Base-by-base conservation (phyloP, 2,797 vertebrate genomes). In the Antennarius maculatus region DNA sequence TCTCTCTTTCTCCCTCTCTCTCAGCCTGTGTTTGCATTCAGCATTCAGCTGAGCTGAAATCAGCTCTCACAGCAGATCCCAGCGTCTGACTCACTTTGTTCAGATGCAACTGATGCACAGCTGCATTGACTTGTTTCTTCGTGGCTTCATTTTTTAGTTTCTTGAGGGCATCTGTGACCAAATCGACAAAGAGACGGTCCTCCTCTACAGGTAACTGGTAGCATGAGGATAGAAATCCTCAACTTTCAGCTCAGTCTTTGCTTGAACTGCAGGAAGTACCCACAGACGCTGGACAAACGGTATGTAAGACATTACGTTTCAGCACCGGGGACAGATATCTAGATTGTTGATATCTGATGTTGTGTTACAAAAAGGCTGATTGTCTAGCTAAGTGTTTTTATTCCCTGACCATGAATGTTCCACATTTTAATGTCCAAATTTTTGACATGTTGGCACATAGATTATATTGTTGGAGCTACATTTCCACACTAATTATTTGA, bases 231-330 rank as follows among this genome's bases (percentile, higher is more conserved):
- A n/a, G 43, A 48, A 42, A 60, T 28, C 43, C n/a, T n/a, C 42
- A 74, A 80, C 67, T 73, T 77, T 49, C 14, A 28, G 39, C 39
- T 27, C 73, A 27, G 28, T 27, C 54, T 47, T 16, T n/a, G 17
- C 54, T 29, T 2, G 37, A 53, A 48, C 58, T 65, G 65, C 31
- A 54, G 37, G 54, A 67, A 45, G 15, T 49, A 4, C 23, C 12
- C 39, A 15, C 60, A 2, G 42, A 42, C 47, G 1, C 23, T 2
- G 11, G 31, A 29, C 12, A 66, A 49, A 29, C 34, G 42, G 27
- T 43, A 31, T 5, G 57, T 37, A 12, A 18, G 42, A 13, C 18
- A 27, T 13, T 34, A 51, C n/a, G 17, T 49, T 39, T 39, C 37
- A 39, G 37, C 10, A 11, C 37, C 37, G 9, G 10, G 7, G 7